phyloP scores from a whole-genome alignment of 2,113 vertebrate species.

The Philantomba maxwellii region DNA sequence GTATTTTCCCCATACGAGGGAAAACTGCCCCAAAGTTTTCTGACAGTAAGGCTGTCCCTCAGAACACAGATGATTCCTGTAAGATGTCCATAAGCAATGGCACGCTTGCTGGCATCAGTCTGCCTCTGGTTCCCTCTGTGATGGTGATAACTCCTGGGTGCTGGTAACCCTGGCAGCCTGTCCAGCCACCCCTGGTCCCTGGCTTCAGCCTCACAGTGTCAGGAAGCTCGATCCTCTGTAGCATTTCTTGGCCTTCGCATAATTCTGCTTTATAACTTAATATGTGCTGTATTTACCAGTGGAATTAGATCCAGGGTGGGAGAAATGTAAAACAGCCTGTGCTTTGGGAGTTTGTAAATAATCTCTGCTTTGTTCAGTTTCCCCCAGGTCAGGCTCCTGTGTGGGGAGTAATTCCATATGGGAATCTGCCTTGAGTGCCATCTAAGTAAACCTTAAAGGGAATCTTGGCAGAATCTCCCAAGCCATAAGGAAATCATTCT shows the following conservation, averaged over 20 bases:
- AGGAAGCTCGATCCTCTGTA: constrained; percentile 31
- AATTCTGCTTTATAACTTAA: constrained; percentile 65
- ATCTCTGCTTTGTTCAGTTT: constrained; percentile 75
- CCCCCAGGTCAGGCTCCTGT: constrained; percentile 74
- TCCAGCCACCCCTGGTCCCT: neutral
- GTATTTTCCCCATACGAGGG: constrained; percentile 21
- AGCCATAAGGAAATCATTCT: constrained; percentile 78
- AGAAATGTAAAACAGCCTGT: constrained; percentile 72
- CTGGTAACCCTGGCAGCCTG: constrained; percentile 27
- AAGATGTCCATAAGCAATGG: neutral
- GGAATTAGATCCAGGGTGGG: constrained; percentile 73
- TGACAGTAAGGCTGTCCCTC: constrained; percentile 48
- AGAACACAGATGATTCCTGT: constrained; percentile 64
- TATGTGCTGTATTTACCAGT: constrained; percentile 68
- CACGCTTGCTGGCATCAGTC: constrained; percentile 65
- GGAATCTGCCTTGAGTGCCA: constrained; percentile 69
- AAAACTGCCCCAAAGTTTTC: constrained; percentile 31
- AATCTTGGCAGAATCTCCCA: constrained; percentile 74
- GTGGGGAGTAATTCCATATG: constrained; percentile 79
- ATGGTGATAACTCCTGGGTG: constrained; percentile 57
- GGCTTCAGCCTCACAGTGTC: constrained; percentile 10
- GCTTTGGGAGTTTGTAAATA: constrained; percentile 73
- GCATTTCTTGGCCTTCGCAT: constrained; percentile 49
- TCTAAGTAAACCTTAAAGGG: constrained; percentile 73
- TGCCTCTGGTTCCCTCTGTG: constrained; percentile 42